Evolutionary conservation across 53 echinoderm and acorn worm genomes (phyloP), one percentile per base, ranked within the genome.

Genomic region (Stichopus horrens): DNA sequence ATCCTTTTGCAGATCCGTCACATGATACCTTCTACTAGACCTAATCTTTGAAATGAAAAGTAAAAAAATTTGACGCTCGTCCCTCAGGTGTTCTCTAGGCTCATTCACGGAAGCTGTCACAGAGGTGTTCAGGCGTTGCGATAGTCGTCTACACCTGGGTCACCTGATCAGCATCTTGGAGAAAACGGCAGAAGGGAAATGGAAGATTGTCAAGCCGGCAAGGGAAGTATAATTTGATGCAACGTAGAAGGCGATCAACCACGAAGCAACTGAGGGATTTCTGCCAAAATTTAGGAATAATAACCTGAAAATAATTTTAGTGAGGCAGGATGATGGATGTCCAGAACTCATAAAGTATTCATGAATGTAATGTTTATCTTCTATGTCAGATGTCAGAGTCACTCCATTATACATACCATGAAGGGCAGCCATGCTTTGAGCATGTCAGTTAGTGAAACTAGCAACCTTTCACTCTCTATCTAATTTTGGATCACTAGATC

Each of bases 141-240:
- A 65, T 53, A 60, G 65, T 86, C 71, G 86, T 86, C 86, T 86
- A 86, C 86, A 86, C 86, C 86, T 86, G 86, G 86, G 86, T 86
- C 86, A 86, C 60, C 71, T 52, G 86, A 86, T 86, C 65, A 8
- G 86, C 55, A 81, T 56, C 58, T 81, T 57, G 21, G 81, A 20
- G 56, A 57, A 21, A 81, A 81, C 8, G 81, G 58, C 81, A 22
- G 56, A 81, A 21, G 56, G 58, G 81, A 81, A 81, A 81, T 56
- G 56, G 81, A 81, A 81, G 71, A 81, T 81, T 53, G 57, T 81
- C 81, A 81, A 56, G 81, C 37, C 2, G 81, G 81, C 55, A 16
- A 20, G 80, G 81, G 16, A 81, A 81, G 56, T 81, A 81, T 81
- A 81, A 81, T 81, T 81, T 81, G 81, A 81, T 81, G 81, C 81